Percentiles rank a stretch among this genome's conserved stretches.
These are phyloP conservation scores for Python bivittatus DNA, from an alignment of 2,113 vertebrate genomes.

Conservation along the genomic window DNA sequence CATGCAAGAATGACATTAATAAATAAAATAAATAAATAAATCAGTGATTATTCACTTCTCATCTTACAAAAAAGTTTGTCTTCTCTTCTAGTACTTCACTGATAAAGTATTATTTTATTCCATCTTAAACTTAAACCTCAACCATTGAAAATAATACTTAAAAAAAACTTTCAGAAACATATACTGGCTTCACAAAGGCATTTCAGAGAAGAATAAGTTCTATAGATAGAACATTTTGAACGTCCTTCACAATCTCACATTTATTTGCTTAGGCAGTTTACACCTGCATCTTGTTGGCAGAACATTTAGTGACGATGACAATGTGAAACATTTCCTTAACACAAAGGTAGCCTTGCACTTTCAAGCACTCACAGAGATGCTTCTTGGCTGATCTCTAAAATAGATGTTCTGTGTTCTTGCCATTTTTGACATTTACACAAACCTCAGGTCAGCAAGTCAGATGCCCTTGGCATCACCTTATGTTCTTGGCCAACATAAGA, in stretches of 20 bases:
- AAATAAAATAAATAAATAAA: not conserved
- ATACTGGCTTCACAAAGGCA: conserved; percentile 9
- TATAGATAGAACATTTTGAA: conserved; percentile 30
- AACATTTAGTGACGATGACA: conserved; percentile 32
- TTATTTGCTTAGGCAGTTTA: conserved; percentile 34
- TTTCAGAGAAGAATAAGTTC: conserved; percentile 14
- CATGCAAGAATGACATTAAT: not conserved
- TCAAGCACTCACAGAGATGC: conserved; percentile 6
- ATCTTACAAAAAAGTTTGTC: not conserved
- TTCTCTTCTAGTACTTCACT: not conserved
- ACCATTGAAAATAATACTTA: not conserved
- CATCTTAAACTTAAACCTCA: conserved; percentile 7
- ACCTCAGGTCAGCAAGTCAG: not conserved
- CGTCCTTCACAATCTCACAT: not conserved
- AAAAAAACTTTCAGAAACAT: not conserved
- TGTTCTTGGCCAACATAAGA: not conserved
- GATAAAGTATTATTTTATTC: not conserved
- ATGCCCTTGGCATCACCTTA: not conserved
- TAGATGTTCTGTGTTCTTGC: not conserved
- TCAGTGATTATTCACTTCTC: not conserved
- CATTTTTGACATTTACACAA: not conserved
- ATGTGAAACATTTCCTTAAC: conserved; percentile 10
- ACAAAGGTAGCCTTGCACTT: conserved; percentile 28
- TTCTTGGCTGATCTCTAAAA: conserved; percentile 24
- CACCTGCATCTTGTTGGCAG: conserved; percentile 34